Evolutionary conservation across 2,797 vertebrate species (phyloP).

Genomic region (Melanotaenia parkinsoni): DNA sequence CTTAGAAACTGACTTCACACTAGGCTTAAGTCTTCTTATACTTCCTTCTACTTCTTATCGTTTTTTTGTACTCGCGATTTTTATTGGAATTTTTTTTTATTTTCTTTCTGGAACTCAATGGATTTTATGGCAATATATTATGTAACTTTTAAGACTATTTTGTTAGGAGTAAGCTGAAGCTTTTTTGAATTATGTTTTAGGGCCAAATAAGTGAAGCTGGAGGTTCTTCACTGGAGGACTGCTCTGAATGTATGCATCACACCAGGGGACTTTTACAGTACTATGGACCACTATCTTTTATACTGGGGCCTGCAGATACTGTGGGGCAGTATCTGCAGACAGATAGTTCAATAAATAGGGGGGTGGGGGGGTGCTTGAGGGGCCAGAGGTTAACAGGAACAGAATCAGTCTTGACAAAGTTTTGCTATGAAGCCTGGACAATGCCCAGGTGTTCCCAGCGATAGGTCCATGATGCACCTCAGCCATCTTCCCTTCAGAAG

Average conservation of each 20-base stretch:
- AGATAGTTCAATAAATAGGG: conserved; percentile 46
- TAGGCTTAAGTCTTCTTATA: conserved; percentile 37
- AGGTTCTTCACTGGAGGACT: conserved; percentile 20
- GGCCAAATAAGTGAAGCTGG: conserved; percentile 25
- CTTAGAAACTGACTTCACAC: conserved; percentile 54
- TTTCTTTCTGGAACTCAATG: conserved; percentile 51
- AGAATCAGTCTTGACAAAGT: conserved; percentile 28
- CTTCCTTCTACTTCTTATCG: conserved; percentile 29
- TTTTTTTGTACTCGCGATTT: conserved; percentile 27
- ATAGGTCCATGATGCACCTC: conserved; percentile 82
- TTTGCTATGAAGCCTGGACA: conserved; percentile 80
- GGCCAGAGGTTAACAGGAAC: conserved; percentile 42
- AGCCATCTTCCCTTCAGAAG: conserved; percentile 81
- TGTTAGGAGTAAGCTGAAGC: conserved; percentile 19
- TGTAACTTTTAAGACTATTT: conserved; percentile 36
- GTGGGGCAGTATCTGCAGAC: conserved; percentile 46
- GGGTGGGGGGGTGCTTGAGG: conserved; percentile 18
- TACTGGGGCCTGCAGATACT: conserved; percentile 45
- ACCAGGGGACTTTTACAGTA: conserved; percentile 39
- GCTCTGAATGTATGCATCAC: conserved; percentile 49
- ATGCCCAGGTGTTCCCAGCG: conserved; percentile 64
- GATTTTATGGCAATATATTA: conserved; percentile 56
- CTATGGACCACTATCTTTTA: conserved; percentile 58
- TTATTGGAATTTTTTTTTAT: conserved; percentile 41
- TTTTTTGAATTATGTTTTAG: conserved; percentile 47